Base-by-base conservation (phyloP, 2,113 vertebrate species). In the Heloderma charlesbogerti region DNA sequence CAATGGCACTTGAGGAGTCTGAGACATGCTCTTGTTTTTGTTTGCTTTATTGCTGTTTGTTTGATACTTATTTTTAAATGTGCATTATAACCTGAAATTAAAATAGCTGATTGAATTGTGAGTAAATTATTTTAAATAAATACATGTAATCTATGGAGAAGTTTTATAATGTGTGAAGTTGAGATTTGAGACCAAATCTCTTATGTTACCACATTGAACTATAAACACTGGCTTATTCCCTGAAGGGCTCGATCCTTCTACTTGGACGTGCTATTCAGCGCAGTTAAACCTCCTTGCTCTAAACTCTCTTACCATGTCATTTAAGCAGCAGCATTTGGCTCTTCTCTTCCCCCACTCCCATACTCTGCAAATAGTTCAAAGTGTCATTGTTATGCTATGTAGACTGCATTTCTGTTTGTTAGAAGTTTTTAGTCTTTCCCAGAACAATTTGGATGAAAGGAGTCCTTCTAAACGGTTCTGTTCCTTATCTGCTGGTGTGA, bases 371-470 rank as follows among this genome's bases (percentile, higher is more conserved):
- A n/a, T 77, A 54, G 57, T 88, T 88, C 4, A 45, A 66, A 60
- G 31, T 45, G 40, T 71, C 71, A 83, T 48, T 66, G 6, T 77
- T 37, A 48, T 48, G 12, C 20, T 48, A 43, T 84, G 29, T 77
- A 48, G n/a, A 45, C 77, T 75, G 71, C 16, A 54, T 84, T 84
- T 84, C 37, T 84, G 40, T 84, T 83, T 82, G 13, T 84, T 85
- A 78, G 72, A 90, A 66, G 40, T 85, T 85, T n/a, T 84, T 89
- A 45, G 27, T 43, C 51, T 20, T 84, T 90, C 89, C 72, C 43
- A 84, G 74, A 67, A 66, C 71, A 51, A 83, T 72, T 54, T 72
- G 57, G 71, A 85, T 66, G 20, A 78, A 90, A 77, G 37, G 75
- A 31, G 37, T 40, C 20, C 25, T 84, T 60, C 29, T 66, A 66